Evolutionary conservation across 2,113 vertebrate genomes (phyloP).

Genomic region (Oreotrochilus melanogaster): DNA sequence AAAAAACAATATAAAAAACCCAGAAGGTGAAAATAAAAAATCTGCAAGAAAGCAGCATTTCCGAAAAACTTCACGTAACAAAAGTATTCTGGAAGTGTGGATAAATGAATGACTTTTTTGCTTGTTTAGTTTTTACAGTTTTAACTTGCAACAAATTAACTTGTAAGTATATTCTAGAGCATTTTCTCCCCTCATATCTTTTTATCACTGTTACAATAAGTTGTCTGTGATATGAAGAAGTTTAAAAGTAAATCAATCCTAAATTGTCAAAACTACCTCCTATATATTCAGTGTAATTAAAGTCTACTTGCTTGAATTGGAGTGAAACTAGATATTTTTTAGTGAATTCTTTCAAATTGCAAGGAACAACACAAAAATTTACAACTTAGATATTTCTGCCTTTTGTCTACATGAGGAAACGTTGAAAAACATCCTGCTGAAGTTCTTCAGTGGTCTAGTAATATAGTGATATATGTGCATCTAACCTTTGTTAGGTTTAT

Average conservation of each 20-base stretch:
- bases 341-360: neutral
- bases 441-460: neutral
- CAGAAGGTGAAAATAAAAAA: neutral
- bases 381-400: neutral
- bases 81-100: neutral
- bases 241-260: neutral
- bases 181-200: neutral
- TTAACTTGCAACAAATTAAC: neutral
- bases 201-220: neutral
- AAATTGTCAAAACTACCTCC: neutral
- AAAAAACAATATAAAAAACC: neutral
- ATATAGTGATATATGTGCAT: accelerated
- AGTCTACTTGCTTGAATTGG: neutral
- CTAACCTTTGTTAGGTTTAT: neutral
- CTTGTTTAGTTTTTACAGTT: neutral
- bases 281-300: neutral
- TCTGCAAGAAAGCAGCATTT: neutral
- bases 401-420: neutral
- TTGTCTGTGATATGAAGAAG: neutral
- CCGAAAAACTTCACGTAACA: neutral
- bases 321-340: neutral
- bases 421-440: neutral
- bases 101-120: neutral
- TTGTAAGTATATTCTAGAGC: neutral
- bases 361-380: neutral